Evolutionary conservation across 2,797 vertebrate genomes (phyloP).

Genomic region (Danio jaintianensis): DNA sequence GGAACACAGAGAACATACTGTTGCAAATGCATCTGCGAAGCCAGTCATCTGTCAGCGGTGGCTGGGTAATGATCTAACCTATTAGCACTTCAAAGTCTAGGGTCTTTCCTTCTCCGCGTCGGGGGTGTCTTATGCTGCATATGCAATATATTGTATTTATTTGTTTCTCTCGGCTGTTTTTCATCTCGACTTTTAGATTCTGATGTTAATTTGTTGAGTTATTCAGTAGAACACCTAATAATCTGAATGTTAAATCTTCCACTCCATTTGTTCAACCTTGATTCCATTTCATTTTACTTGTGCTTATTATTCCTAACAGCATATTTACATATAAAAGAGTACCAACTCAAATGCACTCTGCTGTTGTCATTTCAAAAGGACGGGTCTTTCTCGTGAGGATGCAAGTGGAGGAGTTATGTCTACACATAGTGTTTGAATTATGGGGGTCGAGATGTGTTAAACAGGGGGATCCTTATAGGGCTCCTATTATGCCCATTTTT

Average conservation of each 20-base stretch:
- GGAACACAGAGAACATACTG: constrained; percentile 50
- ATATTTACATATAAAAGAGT: constrained; percentile 34
- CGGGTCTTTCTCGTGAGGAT: constrained; percentile 28
- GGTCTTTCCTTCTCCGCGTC: constrained; percentile 42
- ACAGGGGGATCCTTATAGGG: background rate
- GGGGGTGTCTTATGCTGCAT: constrained; percentile 37
- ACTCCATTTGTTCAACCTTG: constrained; percentile 5
- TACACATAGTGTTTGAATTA: background rate
- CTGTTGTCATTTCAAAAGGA: constrained; percentile 37
- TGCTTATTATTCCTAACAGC: constrained; percentile 16
- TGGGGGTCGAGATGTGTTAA: background rate
- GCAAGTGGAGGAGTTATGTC: constrained; percentile 35
- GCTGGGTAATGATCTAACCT: constrained; percentile 54
- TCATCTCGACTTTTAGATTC: constrained; percentile 22
- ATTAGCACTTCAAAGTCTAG: constrained; percentile 60
- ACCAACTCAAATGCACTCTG: constrained; percentile 17
- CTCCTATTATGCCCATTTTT: too few relatives aligned
- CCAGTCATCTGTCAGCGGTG: constrained; percentile 47
- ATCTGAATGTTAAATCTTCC: background rate
- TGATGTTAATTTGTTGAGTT: constrained; percentile 22
- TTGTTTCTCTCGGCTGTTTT: constrained; percentile 10
- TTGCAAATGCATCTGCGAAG: constrained; percentile 45
- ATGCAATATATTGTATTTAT: constrained; percentile 14
- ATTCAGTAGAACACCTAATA: constrained; percentile 9
- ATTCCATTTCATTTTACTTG: background rate